Base-by-base conservation (phyloP, 2,113 vertebrate genomes). In the Malurus melanocephalus region DNA sequence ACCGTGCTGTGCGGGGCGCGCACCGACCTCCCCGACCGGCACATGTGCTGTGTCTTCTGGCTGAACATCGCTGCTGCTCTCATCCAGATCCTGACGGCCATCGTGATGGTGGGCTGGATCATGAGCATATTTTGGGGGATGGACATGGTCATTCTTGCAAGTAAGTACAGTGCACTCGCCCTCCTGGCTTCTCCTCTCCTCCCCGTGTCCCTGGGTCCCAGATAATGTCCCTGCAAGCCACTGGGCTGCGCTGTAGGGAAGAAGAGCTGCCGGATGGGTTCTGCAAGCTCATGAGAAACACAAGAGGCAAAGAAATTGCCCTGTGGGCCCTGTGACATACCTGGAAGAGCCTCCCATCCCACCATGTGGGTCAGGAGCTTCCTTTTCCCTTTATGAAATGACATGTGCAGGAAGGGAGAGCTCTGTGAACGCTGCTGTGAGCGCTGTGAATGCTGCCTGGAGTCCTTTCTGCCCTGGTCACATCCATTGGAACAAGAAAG, bases 91-190 rank as follows among this genome's bases (percentile, higher is more conserved):
- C 97, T 99, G 91, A 99, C 99, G 0, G 99, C 99, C 8, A 98
- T 99, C 4, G 98, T 99, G 93, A 99, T 99, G 99, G 99, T 99
- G 68, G 99, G 99, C 72, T 99, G 99, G 99, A 99, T 99, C 97
- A 99, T 99, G 99, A 99, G 99, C 95, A 99, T 99, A 97, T 99
- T 99, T 90, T 99, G 99, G 99, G 99, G 99, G 57, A 99, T 99
- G 99, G 99, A 99, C 97, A 99, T 99, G 99, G 99, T 99, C 97
- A 99, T 99, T 85, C 98, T 99, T 2, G 99, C 99, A 95, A 99
- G 99, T 99, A 96, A 98, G 99, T 98, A 94, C 75, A 24, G 24
- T 0, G 9, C 3, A 8, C 30, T 20, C 21, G 0, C 4, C 3
- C 20, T 27, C 15, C 84, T 13, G 3, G 5, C 28, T 55, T 23